Percentiles rank a stretch among this genome's conserved stretches.
Conservation (phyloP, 2,797 vertebrate genomes). For the Decapterus maruadsi region DNA sequence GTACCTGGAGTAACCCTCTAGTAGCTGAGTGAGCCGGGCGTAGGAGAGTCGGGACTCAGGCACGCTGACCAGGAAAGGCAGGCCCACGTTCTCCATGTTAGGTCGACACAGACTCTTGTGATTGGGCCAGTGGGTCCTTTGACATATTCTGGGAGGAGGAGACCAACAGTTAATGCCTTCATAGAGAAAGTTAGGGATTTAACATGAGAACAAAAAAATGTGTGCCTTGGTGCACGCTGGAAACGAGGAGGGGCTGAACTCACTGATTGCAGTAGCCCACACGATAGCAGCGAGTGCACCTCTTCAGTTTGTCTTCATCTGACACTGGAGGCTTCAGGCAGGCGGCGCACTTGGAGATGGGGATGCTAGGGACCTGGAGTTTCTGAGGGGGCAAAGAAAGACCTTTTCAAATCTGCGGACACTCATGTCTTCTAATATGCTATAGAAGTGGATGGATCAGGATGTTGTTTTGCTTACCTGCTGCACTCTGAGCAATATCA, state of each 20-base stretch:
- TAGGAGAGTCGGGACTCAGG: conserved; percentile 95
- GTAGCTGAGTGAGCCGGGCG: conserved; percentile 91
- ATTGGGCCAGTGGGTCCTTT: conserved; percentile 95
- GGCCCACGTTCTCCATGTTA: conserved; percentile 92
- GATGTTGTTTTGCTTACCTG: conserved; percentile 85
- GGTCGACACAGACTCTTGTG: conserved; percentile 93
- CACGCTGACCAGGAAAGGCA: conserved; percentile 95
- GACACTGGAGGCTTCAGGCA: conserved; percentile 94
- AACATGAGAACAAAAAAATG: not conserved
- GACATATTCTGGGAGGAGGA: conserved; percentile 87
- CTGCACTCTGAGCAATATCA: conserved; percentile 93
- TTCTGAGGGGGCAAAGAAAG: conserved; percentile 81
- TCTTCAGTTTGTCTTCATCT: conserved; percentile 95
- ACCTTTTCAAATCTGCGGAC: not conserved
- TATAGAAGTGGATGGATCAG: not conserved
- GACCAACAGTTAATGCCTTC: not conserved
- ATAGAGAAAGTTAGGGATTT: not conserved
- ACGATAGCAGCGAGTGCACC: conserved; percentile 97
- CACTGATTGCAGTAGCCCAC: conserved; percentile 99
- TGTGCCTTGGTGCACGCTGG: no score
- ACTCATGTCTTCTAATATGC: not conserved
- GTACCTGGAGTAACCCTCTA: conserved; percentile 97
- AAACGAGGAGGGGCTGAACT: conserved; percentile 71
- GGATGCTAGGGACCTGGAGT: conserved; percentile 93
- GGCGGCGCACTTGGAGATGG: conserved; percentile 94